A percentile compares a stretch with the other conserved stretches of the same genome.
Evolutionary conservation across 2,888 invertebrate genomes (phyloP).

Genomic region (Heliconius hortense): DNA sequence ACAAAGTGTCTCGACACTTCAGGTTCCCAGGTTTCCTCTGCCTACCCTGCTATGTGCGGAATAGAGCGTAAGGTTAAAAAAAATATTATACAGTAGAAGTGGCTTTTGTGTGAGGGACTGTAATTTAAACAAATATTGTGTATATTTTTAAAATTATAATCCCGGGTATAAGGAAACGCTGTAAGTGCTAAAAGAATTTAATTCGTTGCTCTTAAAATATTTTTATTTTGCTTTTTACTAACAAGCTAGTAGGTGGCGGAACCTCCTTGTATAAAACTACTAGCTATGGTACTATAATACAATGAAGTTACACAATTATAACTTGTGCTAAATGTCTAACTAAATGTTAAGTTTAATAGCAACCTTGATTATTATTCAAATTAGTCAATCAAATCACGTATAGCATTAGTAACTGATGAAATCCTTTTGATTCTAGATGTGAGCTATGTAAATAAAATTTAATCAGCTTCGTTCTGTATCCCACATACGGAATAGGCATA

Average conservation of each 20-base stretch:
- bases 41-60: no score
- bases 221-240: not conserved
- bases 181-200: not conserved
- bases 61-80: no score
- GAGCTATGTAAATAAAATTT: no score
- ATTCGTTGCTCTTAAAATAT: not conserved
- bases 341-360: not conserved
- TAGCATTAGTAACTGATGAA: not conserved
- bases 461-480: no score
- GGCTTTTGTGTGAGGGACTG: not conserved
- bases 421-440: not conserved
- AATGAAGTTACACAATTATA: not conserved
- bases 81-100: no score
- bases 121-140: not conserved
- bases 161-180: not conserved
- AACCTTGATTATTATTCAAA: not conserved
- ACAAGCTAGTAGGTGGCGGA: not conserved
- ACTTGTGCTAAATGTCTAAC: not conserved
- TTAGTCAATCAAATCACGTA: not conserved
- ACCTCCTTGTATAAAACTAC: no score
- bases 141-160: no score
- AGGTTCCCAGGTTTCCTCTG: no score
- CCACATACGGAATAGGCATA: no score
- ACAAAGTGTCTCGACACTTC: no score
- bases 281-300: not conserved